Conservation (phyloP, 2,888 invertebrate species). For the Nasonia oneida region DNA sequence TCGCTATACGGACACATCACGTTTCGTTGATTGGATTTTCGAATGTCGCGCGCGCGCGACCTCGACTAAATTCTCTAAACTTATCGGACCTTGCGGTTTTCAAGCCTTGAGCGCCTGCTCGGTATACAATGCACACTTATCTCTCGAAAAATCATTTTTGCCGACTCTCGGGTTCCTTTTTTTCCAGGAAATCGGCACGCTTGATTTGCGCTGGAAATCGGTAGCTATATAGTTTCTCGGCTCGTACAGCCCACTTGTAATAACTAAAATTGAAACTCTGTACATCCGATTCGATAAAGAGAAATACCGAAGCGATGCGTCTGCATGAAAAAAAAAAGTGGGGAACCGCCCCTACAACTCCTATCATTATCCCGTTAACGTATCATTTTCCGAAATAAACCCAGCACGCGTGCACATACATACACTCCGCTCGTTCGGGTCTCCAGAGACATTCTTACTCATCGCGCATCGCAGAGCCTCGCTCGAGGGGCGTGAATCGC, state of each 20-base stretch:
- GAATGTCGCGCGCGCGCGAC: background rate
- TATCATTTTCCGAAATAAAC: background rate
- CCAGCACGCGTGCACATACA: background rate
- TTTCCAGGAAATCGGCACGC: too few relatives aligned
- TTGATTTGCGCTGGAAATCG: too few relatives aligned
- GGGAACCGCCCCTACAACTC: background rate
- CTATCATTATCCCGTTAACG: background rate
- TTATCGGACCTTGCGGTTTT: background rate
- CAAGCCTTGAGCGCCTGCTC: background rate
- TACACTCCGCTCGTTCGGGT: background rate
- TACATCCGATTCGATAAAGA: too few relatives aligned
- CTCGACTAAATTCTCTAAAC: background rate
- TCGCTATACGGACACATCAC: background rate
- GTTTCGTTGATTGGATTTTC: constrained; percentile 4
- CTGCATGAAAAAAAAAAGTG: too few relatives aligned
- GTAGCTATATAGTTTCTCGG: too few relatives aligned
- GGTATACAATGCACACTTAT: background rate
- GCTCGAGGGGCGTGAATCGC: background rate
- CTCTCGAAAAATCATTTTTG: background rate
- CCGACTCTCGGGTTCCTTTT: background rate
- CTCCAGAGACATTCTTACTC: background rate
- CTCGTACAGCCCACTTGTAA: too few relatives aligned
- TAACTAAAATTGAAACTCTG: too few relatives aligned
- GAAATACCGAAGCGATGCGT: too few relatives aligned
- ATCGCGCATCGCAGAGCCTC: background rate